These are phyloP conservation scores for Drosophila acutilabella DNA, from an alignment of 2,888 invertebrate genomes.

Conservation along the genomic window DNA sequence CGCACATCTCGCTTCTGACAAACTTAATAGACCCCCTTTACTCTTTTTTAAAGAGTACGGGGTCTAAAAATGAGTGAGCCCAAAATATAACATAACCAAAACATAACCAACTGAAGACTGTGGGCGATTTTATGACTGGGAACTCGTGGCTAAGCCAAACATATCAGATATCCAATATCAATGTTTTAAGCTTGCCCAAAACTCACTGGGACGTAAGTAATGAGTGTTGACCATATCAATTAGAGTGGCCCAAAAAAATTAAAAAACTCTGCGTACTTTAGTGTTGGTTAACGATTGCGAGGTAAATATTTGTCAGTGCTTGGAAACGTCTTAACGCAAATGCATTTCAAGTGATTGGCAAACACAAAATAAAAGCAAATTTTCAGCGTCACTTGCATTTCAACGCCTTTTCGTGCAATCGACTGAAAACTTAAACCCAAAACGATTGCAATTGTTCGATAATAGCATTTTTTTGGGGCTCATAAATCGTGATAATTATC, in stretches of 20 bases:
- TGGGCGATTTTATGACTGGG: constrained; percentile 62
- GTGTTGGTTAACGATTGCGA: constrained; percentile 61
- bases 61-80: constrained; percentile 26
- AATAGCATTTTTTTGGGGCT: constrained; percentile 47
- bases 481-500: constrained; percentile 79
- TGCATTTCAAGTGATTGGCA: constrained; percentile 78
- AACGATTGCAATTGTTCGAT: constrained; percentile 65
- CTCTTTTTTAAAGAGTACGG: too few relatives aligned
- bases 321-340: constrained; percentile 49
- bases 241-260: constrained; percentile 40
- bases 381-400: constrained; percentile 37
- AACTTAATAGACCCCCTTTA: too few relatives aligned
- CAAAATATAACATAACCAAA: constrained; percentile 9
- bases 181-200: constrained; percentile 58
- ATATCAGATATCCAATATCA: constrained; percentile 64
- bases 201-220: constrained; percentile 64
- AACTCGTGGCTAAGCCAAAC: constrained; percentile 58
- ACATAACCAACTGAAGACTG: constrained; percentile 35
- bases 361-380: constrained; percentile 43
- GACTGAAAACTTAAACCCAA: constrained; percentile 10
- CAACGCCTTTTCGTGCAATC: constrained; percentile 63
- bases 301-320: constrained; percentile 54
- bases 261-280: constrained; percentile 25
- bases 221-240: constrained; percentile 44
- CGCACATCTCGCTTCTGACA: too few relatives aligned